Evolutionary conservation across 2,797 vertebrate species (phyloP).

Genomic region (Clamator glandarius): DNA sequence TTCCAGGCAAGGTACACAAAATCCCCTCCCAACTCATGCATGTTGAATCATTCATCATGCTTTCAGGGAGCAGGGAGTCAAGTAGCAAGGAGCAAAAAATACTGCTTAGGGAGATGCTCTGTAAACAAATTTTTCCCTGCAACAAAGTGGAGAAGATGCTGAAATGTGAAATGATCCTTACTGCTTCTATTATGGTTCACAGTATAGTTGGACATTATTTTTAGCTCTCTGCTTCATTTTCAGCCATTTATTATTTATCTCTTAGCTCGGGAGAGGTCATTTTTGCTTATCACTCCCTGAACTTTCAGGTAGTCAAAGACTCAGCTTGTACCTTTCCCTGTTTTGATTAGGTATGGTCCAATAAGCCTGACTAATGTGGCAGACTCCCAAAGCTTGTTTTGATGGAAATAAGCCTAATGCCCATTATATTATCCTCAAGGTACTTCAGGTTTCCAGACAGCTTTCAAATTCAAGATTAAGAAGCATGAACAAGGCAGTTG

Average conservation of each 20-base stretch:
- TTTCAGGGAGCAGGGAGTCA: neutral
- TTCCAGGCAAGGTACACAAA: neutral
- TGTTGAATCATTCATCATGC: neutral
- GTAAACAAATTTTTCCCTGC: neutral
- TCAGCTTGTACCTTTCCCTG: neutral
- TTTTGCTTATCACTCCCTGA: slow-evolving; percentile 15
- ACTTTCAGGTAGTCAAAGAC: neutral
- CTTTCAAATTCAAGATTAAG: slow-evolving; percentile 22
- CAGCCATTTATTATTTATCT: slow-evolving; percentile 24
- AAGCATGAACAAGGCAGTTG: neutral
- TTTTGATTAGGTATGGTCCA: neutral
- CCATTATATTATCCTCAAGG: slow-evolving; percentile 17
- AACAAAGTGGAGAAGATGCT: neutral
- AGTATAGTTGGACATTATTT: slow-evolving; percentile 1
- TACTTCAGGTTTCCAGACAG: slow-evolving; percentile 8
- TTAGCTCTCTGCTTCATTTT: neutral
- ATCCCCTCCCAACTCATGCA: neutral
- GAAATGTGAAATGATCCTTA: neutral
- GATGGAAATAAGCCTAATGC: slow-evolving; percentile 2
- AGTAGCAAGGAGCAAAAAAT: neutral
- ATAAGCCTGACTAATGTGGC: slow-evolving; percentile 29
- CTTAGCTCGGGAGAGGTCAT: neutral
- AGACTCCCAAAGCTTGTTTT: neutral
- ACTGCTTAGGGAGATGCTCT: neutral
- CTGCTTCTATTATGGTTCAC: neutral